Evolutionary conservation across 2,113 vertebrate species (phyloP), one percentile per base, ranked within the genome.

Genomic region (Nerophis lumbriciformis): DNA sequence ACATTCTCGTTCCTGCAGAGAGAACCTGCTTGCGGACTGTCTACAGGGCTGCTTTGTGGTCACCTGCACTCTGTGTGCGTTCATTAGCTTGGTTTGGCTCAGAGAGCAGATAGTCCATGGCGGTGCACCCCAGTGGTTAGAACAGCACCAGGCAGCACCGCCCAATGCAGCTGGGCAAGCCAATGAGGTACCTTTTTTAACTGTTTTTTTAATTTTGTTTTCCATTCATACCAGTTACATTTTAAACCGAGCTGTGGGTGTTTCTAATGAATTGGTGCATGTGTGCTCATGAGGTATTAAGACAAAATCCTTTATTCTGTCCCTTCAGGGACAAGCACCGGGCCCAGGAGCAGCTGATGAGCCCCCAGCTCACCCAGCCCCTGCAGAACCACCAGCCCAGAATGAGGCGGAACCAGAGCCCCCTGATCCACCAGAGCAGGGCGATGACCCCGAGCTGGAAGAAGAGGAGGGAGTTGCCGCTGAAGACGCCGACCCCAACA

Each of bases 41-140:
- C 90, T 99, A 75, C 97, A 99, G 85, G 97, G 97, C 61, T 99
- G 95, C 77, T 99, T 99, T 61, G 97, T 99, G 81, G 97, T 99
- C 50, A 99, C 96, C 0, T 99, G 97, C 87, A 99, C 96, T 0
- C 88, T 99, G 36, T 99, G 97, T 61, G 97, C 97, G 0, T 99
- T 99, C 77, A 99, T 99, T 81, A 99, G 97, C 81, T 91, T 99
- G 63, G 97, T 99, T 44, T 99, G 97, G 97, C 87, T 99, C 69
- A 90, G 97, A 76, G 97, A 99, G 70, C 97, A 99, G 85, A 99
- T 99, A 0, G 94, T 99, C 66, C 97, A 99, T 0, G 97, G 96
- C 11, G 96, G 96, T 57, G 96, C 97, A 15, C 97, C 97, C 0
- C 93, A 95, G 62, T 99, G 97, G 97, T 63, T 99, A 75, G 96